phyloP scores from a whole-genome alignment of 2,113 vertebrate genomes.

The Limnothrissa miodon region DNA sequence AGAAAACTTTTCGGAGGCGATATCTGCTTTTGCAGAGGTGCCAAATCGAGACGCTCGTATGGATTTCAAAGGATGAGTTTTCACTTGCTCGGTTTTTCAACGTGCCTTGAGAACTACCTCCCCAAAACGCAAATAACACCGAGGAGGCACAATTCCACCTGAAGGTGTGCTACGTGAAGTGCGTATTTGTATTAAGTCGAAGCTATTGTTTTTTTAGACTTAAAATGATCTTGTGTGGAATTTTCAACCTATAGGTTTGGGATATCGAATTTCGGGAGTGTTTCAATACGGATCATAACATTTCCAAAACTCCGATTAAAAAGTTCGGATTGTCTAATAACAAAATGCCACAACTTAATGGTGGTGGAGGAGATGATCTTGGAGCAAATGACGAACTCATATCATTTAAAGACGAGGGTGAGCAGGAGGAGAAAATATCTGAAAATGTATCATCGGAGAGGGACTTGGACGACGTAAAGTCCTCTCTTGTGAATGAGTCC shows the following conservation, averaged over 20 bases:
- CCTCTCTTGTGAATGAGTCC: conserved; percentile 87
- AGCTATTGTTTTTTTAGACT: neutral
- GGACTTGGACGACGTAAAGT: conserved; percentile 90
- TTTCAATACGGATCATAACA: conserved; percentile 12
- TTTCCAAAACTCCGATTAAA: conserved; percentile 7
- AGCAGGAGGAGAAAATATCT: conserved; percentile 83
- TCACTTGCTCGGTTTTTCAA: conserved; percentile 7
- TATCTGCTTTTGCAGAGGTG: conserved; percentile 18
- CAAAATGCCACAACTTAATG: conserved; percentile 75
- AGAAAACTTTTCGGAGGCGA: conserved; percentile 19
- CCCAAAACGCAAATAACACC: neutral
- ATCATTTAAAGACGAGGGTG: conserved; percentile 87
- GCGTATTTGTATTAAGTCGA: neutral
- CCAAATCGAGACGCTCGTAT: conserved; percentile 22
- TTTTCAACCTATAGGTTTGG: conserved; percentile 4
- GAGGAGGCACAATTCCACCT: neutral
- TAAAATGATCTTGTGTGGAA: neutral
- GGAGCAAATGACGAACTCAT: conserved; percentile 89
- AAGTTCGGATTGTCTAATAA: neutral
- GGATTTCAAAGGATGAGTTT: conserved; percentile 35
- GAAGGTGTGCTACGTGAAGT: neutral
- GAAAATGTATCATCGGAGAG: conserved; percentile 77
- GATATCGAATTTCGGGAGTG: neutral
- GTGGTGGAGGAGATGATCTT: conserved; percentile 79
- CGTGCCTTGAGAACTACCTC: neutral